These are phyloP conservation scores for Gorsachius goisagi DNA, from an alignment of 2,113 vertebrate genomes.

Conservation along the genomic window DNA sequence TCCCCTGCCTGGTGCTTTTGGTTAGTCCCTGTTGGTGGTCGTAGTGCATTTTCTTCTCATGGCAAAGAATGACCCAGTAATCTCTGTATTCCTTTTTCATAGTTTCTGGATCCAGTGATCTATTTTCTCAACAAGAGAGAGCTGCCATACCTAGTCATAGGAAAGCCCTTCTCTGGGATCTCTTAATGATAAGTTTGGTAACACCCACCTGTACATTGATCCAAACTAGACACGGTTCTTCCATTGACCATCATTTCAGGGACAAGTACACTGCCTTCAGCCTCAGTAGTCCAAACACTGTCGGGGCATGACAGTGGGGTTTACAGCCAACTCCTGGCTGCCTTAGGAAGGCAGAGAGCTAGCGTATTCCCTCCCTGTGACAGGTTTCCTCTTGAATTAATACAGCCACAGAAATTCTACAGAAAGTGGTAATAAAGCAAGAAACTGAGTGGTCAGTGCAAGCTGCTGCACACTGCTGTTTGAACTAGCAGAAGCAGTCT, in stretches of 20 bases:
- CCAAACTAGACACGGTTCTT: background rate
- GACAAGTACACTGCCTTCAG: background rate
- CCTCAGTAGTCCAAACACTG: background rate
- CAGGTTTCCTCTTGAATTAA: background rate
- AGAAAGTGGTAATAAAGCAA: background rate
- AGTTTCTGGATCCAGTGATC: background rate
- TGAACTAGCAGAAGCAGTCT: background rate
- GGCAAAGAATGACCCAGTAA: background rate
- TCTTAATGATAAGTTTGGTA: background rate
- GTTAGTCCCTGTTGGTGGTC: background rate
- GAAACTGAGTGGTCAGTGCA: background rate
- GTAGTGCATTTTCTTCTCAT: fast-evolving
- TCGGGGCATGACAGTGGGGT: background rate
- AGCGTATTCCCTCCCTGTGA: background rate
- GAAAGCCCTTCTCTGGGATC: background rate
- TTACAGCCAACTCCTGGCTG: background rate
- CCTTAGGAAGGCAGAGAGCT: background rate
- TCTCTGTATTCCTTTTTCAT: background rate
- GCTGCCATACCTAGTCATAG: background rate
- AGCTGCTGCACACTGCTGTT: background rate
- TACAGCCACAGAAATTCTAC: background rate
- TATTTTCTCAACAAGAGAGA: background rate
- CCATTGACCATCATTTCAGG: background rate
- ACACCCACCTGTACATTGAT: background rate
- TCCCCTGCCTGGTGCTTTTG: background rate